phyloP scores from a whole-genome alignment of 2,888 invertebrate genomes.

The Nesidiocoris tenuis region DNA sequence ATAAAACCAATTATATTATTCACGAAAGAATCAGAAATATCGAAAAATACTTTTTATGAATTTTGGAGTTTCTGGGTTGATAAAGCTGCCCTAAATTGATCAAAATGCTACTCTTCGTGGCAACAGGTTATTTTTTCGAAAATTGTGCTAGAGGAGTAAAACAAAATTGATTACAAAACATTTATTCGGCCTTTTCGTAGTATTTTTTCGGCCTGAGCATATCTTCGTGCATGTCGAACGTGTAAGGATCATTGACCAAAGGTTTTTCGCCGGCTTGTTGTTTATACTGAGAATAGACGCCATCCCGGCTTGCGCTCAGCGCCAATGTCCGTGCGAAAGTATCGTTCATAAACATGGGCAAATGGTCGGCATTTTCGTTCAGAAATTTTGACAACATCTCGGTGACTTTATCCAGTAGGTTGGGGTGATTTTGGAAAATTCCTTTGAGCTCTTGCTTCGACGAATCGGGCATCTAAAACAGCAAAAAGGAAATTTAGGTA shows the following conservation, averaged over 20 bases:
- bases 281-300: background rate
- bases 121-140: too few species aligned
- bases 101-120: too few species aligned
- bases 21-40: too few species aligned
- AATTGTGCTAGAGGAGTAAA: too few species aligned
- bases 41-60: too few species aligned
- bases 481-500: too few species aligned
- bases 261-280: constrained; percentile 23
- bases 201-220: constrained; percentile 19
- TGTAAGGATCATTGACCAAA: constrained; percentile 29
- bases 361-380: constrained; percentile 34
- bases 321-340: background rate
- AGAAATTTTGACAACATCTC: constrained; percentile 31
- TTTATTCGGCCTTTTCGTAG: constrained; percentile 26
- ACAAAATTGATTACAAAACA: background rate
- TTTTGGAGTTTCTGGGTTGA: too few species aligned
- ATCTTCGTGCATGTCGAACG: constrained; percentile 31
- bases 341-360: constrained; percentile 38
- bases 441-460: constrained; percentile 37
- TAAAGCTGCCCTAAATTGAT: too few species aligned
- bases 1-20: too few species aligned
- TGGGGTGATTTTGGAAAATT: constrained; percentile 33
- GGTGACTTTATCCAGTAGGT: constrained; percentile 28
- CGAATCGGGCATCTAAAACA: constrained; percentile 26
- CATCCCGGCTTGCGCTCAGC: background rate